Percentiles rank a stretch among this genome's conserved stretches.
Conservation (phyloP, 2,888 invertebrate species). For the Erannis defoliaria region DNA sequence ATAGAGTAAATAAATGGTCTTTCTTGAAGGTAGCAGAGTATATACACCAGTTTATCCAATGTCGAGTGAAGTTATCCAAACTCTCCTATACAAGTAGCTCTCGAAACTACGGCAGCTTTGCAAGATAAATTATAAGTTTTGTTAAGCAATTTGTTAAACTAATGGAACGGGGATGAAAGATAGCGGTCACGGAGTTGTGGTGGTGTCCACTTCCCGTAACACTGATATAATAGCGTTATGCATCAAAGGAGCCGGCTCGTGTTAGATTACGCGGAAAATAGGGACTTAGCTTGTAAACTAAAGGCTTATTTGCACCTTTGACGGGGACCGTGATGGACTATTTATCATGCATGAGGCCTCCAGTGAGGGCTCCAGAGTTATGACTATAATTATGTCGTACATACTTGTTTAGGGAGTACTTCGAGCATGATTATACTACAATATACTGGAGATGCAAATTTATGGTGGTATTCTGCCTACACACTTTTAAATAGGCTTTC, state of each 20-base stretch:
- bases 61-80: slow-evolving; percentile 10
- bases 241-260: slow-evolving; percentile 48
- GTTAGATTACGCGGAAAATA: slow-evolving; percentile 38
- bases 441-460: no score
- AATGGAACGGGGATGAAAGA: slow-evolving; percentile 67
- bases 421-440: no score
- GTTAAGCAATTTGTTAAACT: slow-evolving; percentile 68
- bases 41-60: background rate
- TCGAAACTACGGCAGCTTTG: slow-evolving; percentile 1
- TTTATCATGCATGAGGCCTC: slow-evolving; percentile 19
- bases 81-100: slow-evolving; percentile 8
- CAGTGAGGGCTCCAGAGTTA: no score
- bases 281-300: slow-evolving; percentile 40
- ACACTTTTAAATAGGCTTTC: no score
- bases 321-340: slow-evolving; percentile 11
- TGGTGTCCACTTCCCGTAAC: slow-evolving; percentile 66
- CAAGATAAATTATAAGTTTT: slow-evolving; percentile 44
- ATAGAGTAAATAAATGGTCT: no score
- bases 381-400: background rate
- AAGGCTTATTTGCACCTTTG: slow-evolving; percentile 31
- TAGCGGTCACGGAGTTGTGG: slow-evolving; percentile 61
- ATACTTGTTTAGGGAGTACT: background rate
- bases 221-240: slow-evolving; percentile 62
- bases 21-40: no score
- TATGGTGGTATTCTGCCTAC: no score